Evolutionary conservation across 2,797 vertebrate genomes (phyloP), one percentile per base, ranked within the genome.

Genomic region (Champsocephalus gunnari): DNA sequence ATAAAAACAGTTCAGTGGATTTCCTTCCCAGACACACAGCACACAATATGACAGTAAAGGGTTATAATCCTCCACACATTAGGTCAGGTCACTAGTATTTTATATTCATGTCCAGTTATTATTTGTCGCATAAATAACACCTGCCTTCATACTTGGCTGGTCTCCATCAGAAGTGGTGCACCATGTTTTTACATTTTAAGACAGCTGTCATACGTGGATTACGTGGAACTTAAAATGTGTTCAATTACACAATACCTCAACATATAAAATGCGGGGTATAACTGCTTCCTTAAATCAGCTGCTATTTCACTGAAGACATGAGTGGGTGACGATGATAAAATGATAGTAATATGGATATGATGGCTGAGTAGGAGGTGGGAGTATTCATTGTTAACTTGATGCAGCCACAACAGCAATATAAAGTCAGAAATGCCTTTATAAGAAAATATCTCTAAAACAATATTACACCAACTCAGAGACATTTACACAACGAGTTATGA

Each of bases 401-500:
- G 12, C 1, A 16, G 58, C 3, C 34, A 45, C 34, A 21, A 16
- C 12, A 2, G 53, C 12, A 13, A 48, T 54, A 55, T 14, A 17
- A 19, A 19, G 12, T 24, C n/a, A 34, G 0, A 6, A 47, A 9
- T 24, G n/a, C 5, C 1, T 3, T 19, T 19, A 19, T 5, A 41
- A 56, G n/a, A 13, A 47, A 61, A 19, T 3, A 43, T 17, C 5
- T 7, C 0, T 10, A 38, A 8, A 2, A 3, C 21, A 64, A 8
- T 34, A 32, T 8, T 41, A 2, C 12, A 14, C 32, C 17, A 24
- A 72, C 6, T 53, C 16, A 11, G 57, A 66, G 13, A 49, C 45
- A 44, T 19, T 62, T 17, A 58, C 7, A 11, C 11, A 14, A 44
- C 55, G 19, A 57, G n/a, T 58, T 75, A 32, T 59, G 47, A 47